Evolutionary conservation across 2,888 invertebrate species (phyloP).

Genomic region (Limenitis camilla): DNA sequence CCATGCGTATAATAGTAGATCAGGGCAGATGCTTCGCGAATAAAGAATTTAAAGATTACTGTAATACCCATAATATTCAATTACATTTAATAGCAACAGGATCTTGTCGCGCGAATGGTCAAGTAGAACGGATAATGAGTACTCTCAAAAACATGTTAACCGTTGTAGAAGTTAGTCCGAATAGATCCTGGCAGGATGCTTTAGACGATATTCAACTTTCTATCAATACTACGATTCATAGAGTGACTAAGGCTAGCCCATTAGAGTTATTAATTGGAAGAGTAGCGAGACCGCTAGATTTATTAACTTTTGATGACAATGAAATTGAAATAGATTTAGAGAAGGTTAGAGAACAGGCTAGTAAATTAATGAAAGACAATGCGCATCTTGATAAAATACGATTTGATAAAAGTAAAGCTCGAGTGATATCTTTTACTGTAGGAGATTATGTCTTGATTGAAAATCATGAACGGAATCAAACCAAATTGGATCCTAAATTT

Average conservation of each 20-base stretch:
- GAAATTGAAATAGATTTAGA: conserved; percentile 11
- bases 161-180: conserved; percentile 22
- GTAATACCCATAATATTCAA: conserved; percentile 16
- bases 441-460: conserved; percentile 14
- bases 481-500: conserved; percentile 14
- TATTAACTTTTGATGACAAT: conserved; percentile 13
- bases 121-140: conserved; percentile 26
- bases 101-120: conserved; percentile 24
- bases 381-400: conserved; percentile 8
- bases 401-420: conserved; percentile 18
- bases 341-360: conserved; percentile 7
- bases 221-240: conserved; percentile 19
- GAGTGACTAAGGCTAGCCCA: conserved; percentile 28
- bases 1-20: conserved; percentile 19
- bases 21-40: conserved; percentile 26
- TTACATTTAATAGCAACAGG: conserved; percentile 28
- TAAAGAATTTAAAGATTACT: conserved; percentile 18
- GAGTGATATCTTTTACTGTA: no score
- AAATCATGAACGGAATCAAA: conserved; percentile 13
- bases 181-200: conserved; percentile 28
- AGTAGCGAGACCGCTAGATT: conserved; percentile 22
- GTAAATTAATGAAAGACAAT: background rate
- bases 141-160: conserved; percentile 25
- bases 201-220: background rate
- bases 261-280: conserved; percentile 30